Conservation (phyloP, 1,140 invertebrate genomes). For the Trichogramma pretiosum region DNA sequence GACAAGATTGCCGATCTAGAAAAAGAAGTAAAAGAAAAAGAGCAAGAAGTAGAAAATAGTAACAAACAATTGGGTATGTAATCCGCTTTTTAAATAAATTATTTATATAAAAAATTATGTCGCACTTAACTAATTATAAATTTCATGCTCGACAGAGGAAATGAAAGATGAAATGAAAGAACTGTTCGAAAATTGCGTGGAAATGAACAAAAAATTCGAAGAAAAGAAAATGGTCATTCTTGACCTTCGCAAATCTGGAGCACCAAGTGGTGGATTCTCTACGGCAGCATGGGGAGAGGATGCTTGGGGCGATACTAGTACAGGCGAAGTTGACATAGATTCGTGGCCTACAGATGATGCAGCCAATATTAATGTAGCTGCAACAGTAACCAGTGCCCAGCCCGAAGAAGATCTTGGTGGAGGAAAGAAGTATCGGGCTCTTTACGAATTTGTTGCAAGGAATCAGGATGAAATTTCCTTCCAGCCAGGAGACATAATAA, state of each 20-base stretch:
- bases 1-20: constrained; percentile 62
- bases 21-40: constrained; percentile 61
- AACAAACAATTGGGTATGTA: constrained; percentile 55
- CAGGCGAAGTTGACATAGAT: constrained; percentile 31
- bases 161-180: constrained; percentile 54
- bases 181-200: constrained; percentile 51
- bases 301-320: constrained; percentile 37
- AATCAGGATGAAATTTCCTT: constrained; percentile 91
- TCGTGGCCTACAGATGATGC: constrained; percentile 48
- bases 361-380: constrained; percentile 24
- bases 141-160: constrained; percentile 38
- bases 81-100: background rate
- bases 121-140: background rate
- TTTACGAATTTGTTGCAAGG: constrained; percentile 89
- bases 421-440: constrained; percentile 71
- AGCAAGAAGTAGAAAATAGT: constrained; percentile 70
- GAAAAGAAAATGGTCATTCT: constrained; percentile 46
- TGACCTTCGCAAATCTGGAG: constrained; percentile 25
- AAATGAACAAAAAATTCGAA: constrained; percentile 51
- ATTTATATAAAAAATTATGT: background rate
- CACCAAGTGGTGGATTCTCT: constrained; percentile 19
- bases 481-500: constrained; percentile 87
- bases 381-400: constrained; percentile 15
- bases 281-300: constrained; percentile 31
- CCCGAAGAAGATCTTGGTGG: constrained; percentile 39